phyloP scores from a whole-genome alignment of 2,888 invertebrate species.

The Dryobota labecula region DNA sequence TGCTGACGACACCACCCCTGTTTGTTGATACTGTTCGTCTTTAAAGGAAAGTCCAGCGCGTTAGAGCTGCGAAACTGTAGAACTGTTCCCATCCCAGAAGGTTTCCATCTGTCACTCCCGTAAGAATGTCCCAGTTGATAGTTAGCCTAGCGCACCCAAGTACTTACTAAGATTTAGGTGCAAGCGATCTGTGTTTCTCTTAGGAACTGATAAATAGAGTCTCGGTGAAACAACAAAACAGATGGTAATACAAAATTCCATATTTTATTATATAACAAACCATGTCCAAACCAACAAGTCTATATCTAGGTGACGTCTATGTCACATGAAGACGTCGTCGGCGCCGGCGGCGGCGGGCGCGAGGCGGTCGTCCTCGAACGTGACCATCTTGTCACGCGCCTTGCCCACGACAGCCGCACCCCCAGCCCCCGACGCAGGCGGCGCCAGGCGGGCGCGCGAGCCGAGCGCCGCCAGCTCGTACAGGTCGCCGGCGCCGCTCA shows the following conservation, averaged over 20 bases:
- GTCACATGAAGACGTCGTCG: slow-evolving; percentile 96
- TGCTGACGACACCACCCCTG: background rate
- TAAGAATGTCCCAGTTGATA: slow-evolving; percentile 4
- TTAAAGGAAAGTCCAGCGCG: background rate
- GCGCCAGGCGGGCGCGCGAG: slow-evolving; percentile 69
- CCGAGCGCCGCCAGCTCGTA: slow-evolving; percentile 67
- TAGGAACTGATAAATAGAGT: background rate
- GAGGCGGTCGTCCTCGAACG: slow-evolving; percentile 62
- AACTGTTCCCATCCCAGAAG: slow-evolving; percentile 23
- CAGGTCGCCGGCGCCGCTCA: slow-evolving; percentile 89
- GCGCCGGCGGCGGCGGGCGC: slow-evolving; percentile 77
- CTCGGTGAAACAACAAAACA: slow-evolving; percentile 52
- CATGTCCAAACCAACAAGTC: slow-evolving; percentile 74
- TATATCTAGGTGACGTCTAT: slow-evolving; percentile 67
- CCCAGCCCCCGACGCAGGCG: slow-evolving; percentile 58
- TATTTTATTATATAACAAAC: slow-evolving; percentile 83
- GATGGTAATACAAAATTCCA: slow-evolving; percentile 63
- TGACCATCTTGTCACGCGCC: slow-evolving; percentile 84
- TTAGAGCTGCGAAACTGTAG: background rate
- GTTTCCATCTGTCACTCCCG: slow-evolving; percentile 70
- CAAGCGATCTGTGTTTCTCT: background rate
- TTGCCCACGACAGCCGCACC: slow-evolving; percentile 72
- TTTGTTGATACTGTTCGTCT: background rate
- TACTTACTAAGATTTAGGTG: background rate
- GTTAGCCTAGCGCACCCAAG: slow-evolving; percentile 8